Evolutionary conservation across 1,140 invertebrate genomes (phyloP).

Genomic region (Bombus ignitus): DNA sequence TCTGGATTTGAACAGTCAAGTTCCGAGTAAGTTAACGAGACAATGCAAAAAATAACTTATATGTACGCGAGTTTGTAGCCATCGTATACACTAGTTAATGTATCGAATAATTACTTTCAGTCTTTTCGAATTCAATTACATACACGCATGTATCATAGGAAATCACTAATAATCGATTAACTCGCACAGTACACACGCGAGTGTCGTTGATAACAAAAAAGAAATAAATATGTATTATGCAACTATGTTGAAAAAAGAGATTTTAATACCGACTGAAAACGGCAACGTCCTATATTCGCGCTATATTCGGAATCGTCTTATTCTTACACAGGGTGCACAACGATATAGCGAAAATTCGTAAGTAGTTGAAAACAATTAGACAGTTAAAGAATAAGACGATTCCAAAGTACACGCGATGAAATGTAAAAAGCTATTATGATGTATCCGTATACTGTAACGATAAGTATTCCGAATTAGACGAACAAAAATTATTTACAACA

Average conservation of each 20-base stretch:
- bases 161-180: conserved; percentile 18
- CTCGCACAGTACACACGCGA: too few species aligned
- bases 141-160: conserved; percentile 20
- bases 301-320: conserved; percentile 24
- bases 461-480: conserved; percentile 62
- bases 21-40: neutral
- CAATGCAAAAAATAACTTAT: neutral
- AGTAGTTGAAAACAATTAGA: neutral
- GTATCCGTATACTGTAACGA: conserved; percentile 60
- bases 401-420: conserved; percentile 4
- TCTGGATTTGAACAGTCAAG: neutral
- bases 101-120: neutral
- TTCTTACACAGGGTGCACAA: neutral
- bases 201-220: neutral
- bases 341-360: neutral
- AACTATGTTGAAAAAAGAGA: neutral
- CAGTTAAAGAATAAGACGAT: conserved; percentile 19
- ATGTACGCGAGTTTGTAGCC: neutral
- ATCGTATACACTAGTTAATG: neutral
- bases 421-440: conserved; percentile 56
- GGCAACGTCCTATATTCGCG: neutral
- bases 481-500: conserved; percentile 64
- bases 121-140: conserved; percentile 12
- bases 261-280: neutral
- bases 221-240: neutral